phyloP scores from a whole-genome alignment of 2,888 invertebrate genomes.

The Linnaemya tessellans region DNA sequence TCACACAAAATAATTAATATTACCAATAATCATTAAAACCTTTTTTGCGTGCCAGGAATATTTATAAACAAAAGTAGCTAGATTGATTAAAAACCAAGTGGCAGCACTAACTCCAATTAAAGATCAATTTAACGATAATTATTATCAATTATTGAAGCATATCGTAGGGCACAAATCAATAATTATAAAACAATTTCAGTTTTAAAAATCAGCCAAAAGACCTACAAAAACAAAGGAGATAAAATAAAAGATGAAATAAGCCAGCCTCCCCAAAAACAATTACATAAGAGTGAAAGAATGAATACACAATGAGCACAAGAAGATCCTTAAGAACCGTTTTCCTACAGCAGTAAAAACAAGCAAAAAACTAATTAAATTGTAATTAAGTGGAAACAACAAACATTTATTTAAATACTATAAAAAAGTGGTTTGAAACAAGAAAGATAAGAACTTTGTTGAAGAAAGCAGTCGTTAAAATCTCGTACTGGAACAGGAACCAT shows the following conservation, averaged over 20 bases:
- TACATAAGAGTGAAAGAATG: not conserved
- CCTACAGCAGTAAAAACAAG: slow-evolving; percentile 2
- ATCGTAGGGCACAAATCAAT: slow-evolving; percentile 62
- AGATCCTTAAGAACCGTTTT: slow-evolving; percentile 14
- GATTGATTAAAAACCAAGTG: slow-evolving; percentile 7
- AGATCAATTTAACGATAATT: slow-evolving; percentile 56
- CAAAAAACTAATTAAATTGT: slow-evolving; percentile 60
- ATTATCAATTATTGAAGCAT: slow-evolving; percentile 48
- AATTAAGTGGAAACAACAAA: slow-evolving; percentile 46
- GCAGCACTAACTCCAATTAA: slow-evolving; percentile 30
- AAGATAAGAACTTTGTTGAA: slow-evolving; percentile 52
- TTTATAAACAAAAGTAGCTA: not conserved
- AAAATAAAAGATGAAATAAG: slow-evolving; percentile 1
- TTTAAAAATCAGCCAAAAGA: not conserved
- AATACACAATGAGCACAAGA: not conserved
- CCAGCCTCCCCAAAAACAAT: slow-evolving; percentile 9
- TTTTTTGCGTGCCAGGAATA: not conserved
- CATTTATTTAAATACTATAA: slow-evolving; percentile 36
- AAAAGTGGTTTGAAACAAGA: not conserved
- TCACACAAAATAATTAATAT: slow-evolving; percentile 12
- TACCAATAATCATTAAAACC: slow-evolving; percentile 1
- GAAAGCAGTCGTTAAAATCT: not conserved
- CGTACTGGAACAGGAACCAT: slow-evolving; percentile 34
- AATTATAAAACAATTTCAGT: slow-evolving; percentile 57
- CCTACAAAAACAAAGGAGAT: not conserved